Percentiles rank a stretch among this genome's conserved stretches.
These are phyloP conservation scores for Hydrolagus colliei DNA, from an alignment of 2,797 vertebrate species.

Conservation along the genomic window DNA sequence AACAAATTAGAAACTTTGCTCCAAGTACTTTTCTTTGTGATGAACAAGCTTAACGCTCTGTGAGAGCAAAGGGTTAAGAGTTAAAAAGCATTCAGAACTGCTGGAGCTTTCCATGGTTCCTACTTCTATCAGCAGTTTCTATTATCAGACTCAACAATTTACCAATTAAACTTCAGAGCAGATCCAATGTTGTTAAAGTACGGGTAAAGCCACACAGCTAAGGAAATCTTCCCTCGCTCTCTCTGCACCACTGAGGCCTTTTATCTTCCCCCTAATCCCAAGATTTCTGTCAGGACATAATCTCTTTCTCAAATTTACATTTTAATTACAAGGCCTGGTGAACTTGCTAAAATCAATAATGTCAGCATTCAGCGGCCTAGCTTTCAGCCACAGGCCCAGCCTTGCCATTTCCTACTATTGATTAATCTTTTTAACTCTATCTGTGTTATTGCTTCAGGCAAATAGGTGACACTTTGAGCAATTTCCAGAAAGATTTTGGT, in stretches of 20 bases:
- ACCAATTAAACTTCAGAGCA: slow-evolving; percentile 30
- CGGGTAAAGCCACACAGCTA: slow-evolving; percentile 31
- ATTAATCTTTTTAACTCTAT: slow-evolving; percentile 66
- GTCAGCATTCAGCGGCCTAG: slow-evolving; percentile 65
- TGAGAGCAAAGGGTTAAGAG: neutral
- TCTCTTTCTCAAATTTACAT: slow-evolving; percentile 99
- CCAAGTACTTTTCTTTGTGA: neutral
- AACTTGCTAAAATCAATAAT: slow-evolving; percentile 88
- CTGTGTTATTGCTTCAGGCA: slow-evolving; percentile 71
- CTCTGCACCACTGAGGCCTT: slow-evolving; percentile 62
- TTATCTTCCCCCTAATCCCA: slow-evolving; percentile 86
- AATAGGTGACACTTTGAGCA: slow-evolving; percentile 66
- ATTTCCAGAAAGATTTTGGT: slow-evolving; percentile 58
- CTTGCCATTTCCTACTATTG: slow-evolving; percentile 69
- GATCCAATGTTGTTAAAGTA: slow-evolving; percentile 32
- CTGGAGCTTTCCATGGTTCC: slow-evolving; percentile 20
- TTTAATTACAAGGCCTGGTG: slow-evolving; percentile 99
- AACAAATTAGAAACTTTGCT: neutral
- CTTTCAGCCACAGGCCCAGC: slow-evolving; percentile 53
- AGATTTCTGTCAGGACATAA: slow-evolving; percentile 91
- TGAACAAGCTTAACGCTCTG: neutral
- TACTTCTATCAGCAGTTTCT: slow-evolving; percentile 31
- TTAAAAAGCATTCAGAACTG: neutral
- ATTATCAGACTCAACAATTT: slow-evolving; percentile 31
- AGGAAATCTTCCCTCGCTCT: slow-evolving; percentile 23